These are phyloP conservation scores for Rugalucina vietnamica DNA, from an alignment of 2,888 invertebrate genomes.

Conservation along the genomic window DNA sequence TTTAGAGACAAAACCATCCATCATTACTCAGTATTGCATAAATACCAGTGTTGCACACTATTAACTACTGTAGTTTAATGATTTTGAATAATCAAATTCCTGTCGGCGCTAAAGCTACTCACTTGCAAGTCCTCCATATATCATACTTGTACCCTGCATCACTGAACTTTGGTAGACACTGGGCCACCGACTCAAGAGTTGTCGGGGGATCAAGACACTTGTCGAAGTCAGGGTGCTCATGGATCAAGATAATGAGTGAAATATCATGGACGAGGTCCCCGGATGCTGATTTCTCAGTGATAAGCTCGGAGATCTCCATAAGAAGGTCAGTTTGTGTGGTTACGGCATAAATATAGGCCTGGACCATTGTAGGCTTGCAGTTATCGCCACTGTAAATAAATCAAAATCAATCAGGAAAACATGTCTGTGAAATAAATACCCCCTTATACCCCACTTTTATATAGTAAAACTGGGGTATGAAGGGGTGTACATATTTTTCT, in stretches of 20 bases:
- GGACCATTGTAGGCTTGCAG: not conserved
- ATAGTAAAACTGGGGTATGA: no score
- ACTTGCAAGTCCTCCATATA: not conserved
- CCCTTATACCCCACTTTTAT: no score
- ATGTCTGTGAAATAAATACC: no score
- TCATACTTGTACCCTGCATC: not conserved
- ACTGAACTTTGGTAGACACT: not conserved
- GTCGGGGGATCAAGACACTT: not conserved
- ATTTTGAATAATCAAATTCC: no score
- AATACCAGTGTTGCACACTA: no score
- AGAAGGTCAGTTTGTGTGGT: not conserved
- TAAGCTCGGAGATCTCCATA: not conserved
- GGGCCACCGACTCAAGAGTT: not conserved
- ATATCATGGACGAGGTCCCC: not conserved
- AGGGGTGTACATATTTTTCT: no score
- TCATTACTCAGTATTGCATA: no score
- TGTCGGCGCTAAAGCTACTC: no score
- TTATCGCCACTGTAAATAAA: not conserved
- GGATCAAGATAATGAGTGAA: not conserved
- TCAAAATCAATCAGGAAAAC: no score
- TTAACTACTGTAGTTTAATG: no score
- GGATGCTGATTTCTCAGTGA: not conserved
- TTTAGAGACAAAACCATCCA: no score
- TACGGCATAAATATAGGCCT: not conserved
- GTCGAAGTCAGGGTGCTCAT: not conserved